phyloP scores from a whole-genome alignment of 2,113 vertebrate species.

The Vicugna pacos region DNA sequence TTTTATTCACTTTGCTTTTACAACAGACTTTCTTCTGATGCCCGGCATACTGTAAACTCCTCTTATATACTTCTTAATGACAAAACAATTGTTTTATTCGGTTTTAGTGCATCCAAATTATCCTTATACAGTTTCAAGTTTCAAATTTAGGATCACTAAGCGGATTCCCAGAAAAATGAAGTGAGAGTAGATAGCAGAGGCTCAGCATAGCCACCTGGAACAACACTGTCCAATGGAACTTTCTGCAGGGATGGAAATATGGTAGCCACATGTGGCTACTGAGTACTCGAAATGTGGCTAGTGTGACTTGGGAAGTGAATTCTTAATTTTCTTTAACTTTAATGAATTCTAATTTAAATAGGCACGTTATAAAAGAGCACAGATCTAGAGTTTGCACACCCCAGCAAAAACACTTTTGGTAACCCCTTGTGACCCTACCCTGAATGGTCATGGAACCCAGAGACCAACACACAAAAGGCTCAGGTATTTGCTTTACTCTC shows the following conservation, averaged over 20 bases:
- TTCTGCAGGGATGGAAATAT: not conserved
- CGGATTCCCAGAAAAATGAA: not conserved
- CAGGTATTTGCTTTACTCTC: not conserved
- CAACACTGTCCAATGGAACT: not conserved
- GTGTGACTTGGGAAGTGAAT: not conserved
- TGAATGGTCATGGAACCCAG: not conserved
- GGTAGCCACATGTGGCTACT: not conserved
- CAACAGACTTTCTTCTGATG: conserved; percentile 7
- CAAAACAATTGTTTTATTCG: not conserved
- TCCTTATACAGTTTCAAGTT: not conserved
- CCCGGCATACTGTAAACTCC: not conserved
- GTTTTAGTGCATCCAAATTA: not conserved
- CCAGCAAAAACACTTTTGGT: not conserved
- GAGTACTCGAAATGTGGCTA: not conserved
- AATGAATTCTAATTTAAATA: not conserved
- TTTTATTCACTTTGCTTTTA: conserved; percentile 11
- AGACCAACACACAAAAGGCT: not conserved
- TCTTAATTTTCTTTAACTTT: not conserved
- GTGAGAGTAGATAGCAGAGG: not conserved
- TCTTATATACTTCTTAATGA: not conserved
- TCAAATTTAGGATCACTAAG: not conserved
- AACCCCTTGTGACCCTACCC: not conserved
- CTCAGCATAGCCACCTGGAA: not conserved
- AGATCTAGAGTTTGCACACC: not conserved
- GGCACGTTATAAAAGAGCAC: not conserved